These are phyloP conservation scores for Brotula barbata DNA, from an alignment of 2,797 vertebrate genomes.

Conservation along the genomic window DNA sequence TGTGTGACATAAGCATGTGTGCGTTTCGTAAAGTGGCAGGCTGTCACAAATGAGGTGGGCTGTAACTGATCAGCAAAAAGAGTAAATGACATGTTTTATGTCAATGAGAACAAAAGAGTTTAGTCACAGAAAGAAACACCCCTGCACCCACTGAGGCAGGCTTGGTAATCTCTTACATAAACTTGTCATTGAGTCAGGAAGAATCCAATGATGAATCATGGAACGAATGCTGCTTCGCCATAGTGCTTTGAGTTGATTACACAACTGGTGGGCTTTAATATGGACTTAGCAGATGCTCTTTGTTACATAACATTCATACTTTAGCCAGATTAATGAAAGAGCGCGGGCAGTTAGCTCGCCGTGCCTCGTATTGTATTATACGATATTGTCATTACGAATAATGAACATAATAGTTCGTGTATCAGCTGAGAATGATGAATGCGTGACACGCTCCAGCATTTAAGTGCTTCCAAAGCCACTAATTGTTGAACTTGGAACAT, in stretches of 20 bases:
- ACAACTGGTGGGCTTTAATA: conserved; percentile 24
- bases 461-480: conserved; percentile 29
- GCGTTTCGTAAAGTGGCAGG: conserved; percentile 35
- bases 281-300: conserved; percentile 17
- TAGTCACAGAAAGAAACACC: conserved; percentile 9
- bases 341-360: not conserved
- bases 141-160: conserved; percentile 7
- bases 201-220: conserved; percentile 1
- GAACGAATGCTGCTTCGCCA: conserved; percentile 28
- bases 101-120: conserved; percentile 31
- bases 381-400: not conserved
- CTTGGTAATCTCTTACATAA: conserved; percentile 36
- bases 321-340: not conserved
- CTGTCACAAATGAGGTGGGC: conserved; percentile 43
- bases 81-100: conserved; percentile 2
- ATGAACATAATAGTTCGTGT: not conserved
- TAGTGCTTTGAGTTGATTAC: conserved; percentile 16
- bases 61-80: conserved; percentile 14
- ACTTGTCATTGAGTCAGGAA: conserved; percentile 9
- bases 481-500: conserved; percentile 46
- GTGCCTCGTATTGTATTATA: conserved; percentile 4
- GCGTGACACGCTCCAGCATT: conserved; percentile 14
- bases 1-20: conserved; percentile 20
- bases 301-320: conserved; percentile 18
- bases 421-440: conserved; percentile 24